Percentiles rank a stretch among this genome's conserved stretches.
Evolutionary conservation across 2,888 invertebrate species (phyloP).

Genomic region (Sarcophaga subvicina): DNA sequence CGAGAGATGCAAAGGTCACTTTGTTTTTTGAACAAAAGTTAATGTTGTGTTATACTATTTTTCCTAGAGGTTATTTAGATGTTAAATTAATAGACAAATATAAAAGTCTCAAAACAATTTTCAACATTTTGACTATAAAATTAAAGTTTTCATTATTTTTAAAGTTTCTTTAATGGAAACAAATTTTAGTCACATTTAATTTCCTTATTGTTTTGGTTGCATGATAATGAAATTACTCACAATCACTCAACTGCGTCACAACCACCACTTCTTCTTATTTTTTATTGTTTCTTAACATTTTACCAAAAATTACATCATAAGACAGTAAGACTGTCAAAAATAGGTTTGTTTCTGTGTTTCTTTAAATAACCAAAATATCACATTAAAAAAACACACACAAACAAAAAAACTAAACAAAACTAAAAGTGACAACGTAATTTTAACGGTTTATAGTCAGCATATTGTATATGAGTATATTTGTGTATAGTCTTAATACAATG

Average conservation of each 20-base stretch:
- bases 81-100: constrained; percentile 3
- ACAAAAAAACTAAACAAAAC: constrained; percentile 32
- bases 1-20: too few relatives aligned
- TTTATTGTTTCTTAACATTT: constrained; percentile 13
- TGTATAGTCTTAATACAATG: background rate
- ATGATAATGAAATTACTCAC: constrained; percentile 55
- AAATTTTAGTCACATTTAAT: constrained; percentile 36
- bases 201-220: constrained; percentile 60
- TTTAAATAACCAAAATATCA: background rate
- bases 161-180: constrained; percentile 7
- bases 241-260: constrained; percentile 61
- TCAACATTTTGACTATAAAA: constrained; percentile 4
- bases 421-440: constrained; percentile 60
- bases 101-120: background rate
- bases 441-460: constrained; percentile 51
- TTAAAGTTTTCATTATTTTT: constrained; percentile 6
- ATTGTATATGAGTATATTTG: background rate
- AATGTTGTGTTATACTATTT: too few relatives aligned
- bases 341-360: background rate
- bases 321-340: constrained; percentile 30
- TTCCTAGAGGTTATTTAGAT: background rate
- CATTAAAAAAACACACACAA: constrained; percentile 6
- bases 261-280: constrained; percentile 33
- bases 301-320: constrained; percentile 52
- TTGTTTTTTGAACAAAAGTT: too few relatives aligned